Evolutionary conservation across 2,797 vertebrate genomes (phyloP).

Genomic region (Eulemur rubriventer): DNA sequence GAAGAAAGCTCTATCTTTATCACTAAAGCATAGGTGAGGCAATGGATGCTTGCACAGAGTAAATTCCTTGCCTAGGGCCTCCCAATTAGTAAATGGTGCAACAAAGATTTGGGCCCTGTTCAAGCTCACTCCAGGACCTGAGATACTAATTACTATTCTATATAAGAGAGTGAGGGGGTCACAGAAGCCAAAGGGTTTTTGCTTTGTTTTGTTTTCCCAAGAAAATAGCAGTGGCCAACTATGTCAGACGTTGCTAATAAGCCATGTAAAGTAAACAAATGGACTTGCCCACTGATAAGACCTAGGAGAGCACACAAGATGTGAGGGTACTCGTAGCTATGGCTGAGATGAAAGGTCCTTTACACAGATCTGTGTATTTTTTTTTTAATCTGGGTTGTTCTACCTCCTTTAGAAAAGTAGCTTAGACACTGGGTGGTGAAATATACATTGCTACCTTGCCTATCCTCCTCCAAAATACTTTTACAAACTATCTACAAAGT

Average conservation of each 20-base stretch:
- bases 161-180: neutral
- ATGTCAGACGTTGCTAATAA: neutral
- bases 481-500: neutral
- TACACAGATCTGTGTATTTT: neutral
- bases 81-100: neutral
- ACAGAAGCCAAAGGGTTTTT: neutral
- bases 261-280: neutral
- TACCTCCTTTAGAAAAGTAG: neutral
- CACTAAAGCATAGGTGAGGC: neutral
- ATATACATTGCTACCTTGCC: neutral
- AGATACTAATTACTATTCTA: neutral
- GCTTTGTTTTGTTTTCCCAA: neutral
- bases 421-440: neutral
- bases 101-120: neutral
- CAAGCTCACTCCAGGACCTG: neutral
- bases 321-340: neutral
- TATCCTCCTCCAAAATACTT: neutral
- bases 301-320: neutral
- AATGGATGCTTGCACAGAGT: neutral
- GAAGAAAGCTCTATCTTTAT: neutral
- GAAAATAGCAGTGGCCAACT: neutral
- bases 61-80: neutral
- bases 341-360: neutral
- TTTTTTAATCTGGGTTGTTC: neutral
- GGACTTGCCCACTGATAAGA: neutral